Evolutionary conservation across 2,113 vertebrate genomes (phyloP).

Genomic region (Theropithecus gelada): DNA sequence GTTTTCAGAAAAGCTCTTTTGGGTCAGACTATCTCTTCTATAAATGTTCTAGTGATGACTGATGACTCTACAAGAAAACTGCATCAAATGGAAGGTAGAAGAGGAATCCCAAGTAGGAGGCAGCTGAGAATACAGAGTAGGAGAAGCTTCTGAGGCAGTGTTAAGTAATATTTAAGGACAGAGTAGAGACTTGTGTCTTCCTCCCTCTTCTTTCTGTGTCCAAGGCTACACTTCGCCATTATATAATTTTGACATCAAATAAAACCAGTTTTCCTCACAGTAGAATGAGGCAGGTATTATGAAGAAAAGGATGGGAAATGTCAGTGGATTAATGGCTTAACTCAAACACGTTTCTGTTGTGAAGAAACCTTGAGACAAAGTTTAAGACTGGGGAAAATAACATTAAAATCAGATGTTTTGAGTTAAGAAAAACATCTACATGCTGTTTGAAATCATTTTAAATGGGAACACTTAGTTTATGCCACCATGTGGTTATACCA

Average conservation of each 20-base stretch:
- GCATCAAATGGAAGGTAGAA: background rate
- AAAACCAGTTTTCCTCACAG: background rate
- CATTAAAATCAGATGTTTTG: background rate
- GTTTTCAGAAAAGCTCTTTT: background rate
- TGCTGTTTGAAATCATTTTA: conserved; percentile 19
- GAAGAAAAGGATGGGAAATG: background rate
- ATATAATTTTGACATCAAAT: background rate
- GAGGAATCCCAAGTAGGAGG: background rate
- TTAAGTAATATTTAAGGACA: background rate
- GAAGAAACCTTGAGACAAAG: background rate
- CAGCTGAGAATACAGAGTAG: background rate
- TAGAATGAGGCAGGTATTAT: background rate
- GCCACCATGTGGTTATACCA: background rate
- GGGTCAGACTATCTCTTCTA: background rate
- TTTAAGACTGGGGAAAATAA: background rate
- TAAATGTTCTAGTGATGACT: background rate
- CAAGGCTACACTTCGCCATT: background rate
- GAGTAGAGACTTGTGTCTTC: background rate
- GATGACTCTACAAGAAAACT: background rate
- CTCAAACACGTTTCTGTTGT: background rate
- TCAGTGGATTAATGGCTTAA: background rate
- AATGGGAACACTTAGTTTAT: conserved; percentile 12
- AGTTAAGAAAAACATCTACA: conserved; percentile 15
- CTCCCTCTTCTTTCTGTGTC: background rate
- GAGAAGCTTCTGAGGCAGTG: background rate